A percentile compares a stretch with the other conserved stretches of the same genome.
These are phyloP conservation scores for Drosophila bocki DNA, from an alignment of 1,140 invertebrate genomes.

Conservation along the genomic window DNA sequence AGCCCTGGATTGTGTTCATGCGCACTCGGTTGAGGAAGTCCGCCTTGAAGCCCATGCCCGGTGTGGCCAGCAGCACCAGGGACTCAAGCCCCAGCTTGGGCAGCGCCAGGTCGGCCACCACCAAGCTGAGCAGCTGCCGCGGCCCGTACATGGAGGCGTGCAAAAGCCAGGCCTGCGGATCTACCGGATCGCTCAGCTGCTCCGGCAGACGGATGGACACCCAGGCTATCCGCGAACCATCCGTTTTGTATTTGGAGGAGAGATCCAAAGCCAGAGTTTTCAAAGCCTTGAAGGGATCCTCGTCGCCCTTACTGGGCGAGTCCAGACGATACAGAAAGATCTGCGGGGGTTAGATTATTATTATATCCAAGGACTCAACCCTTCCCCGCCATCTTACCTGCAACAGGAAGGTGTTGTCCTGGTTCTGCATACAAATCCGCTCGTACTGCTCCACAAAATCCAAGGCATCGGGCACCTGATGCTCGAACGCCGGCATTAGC, in stretches of 20 bases:
- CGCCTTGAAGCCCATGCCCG: constrained; percentile 89
- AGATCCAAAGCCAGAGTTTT: constrained; percentile 88
- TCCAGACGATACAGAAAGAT: constrained; percentile 87
- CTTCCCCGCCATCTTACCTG: constrained; percentile 86
- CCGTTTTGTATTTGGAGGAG: constrained; percentile 89
- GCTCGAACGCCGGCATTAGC: constrained; percentile 87
- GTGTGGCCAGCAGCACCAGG: constrained; percentile 89
- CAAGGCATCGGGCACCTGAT: constrained; percentile 82
- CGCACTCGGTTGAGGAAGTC: constrained; percentile 94
- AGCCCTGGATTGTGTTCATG: constrained; percentile 93
- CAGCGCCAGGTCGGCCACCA: constrained; percentile 89
- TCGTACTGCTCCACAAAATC: constrained; percentile 91
- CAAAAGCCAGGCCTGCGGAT: constrained; percentile 69
- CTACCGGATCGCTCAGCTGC: constrained; percentile 56
- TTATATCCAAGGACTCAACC: not conserved
- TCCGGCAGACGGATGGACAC: constrained; percentile 88
- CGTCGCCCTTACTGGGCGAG: constrained; percentile 88
- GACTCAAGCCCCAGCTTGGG: constrained; percentile 90
- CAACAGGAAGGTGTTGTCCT: constrained; percentile 91
- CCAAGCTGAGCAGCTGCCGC: constrained; percentile 87
- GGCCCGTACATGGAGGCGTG: constrained; percentile 73
- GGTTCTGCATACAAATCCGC: constrained; percentile 90
- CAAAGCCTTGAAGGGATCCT: constrained; percentile 88
- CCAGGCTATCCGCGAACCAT: constrained; percentile 90
- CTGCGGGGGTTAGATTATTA: constrained; percentile 67